These are phyloP conservation scores for Urocitellus parryii DNA, from an alignment of 2,113 vertebrate genomes.

Conservation along the genomic window DNA sequence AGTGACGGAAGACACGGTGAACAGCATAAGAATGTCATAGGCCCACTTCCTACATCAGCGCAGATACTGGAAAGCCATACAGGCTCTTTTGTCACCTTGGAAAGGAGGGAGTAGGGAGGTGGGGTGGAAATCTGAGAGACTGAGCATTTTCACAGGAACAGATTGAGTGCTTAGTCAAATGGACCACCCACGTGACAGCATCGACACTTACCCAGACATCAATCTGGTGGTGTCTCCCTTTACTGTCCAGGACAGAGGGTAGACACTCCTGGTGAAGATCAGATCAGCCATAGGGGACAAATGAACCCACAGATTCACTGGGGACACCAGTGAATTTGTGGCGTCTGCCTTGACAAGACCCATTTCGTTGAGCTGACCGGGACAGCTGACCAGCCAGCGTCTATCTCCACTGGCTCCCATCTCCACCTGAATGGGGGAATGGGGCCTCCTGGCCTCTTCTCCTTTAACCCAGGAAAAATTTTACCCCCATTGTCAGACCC, in stretches of 20 bases:
- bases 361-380: no score
- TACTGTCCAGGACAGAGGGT: not conserved
- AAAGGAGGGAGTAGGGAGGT: not conserved
- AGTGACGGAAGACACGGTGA: not conserved
- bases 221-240: not conserved
- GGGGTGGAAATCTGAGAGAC: not conserved
- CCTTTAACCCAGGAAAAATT: not conserved
- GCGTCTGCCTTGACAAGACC: no score
- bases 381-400: no score
- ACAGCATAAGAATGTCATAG: not conserved
- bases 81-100: not conserved
- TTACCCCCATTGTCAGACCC: not conserved
- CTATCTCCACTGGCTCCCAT: not conserved
- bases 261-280: not conserved
- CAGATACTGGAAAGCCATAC: not conserved
- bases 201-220: not conserved
- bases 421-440: not conserved
- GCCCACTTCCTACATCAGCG: not conserved
- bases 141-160: not conserved
- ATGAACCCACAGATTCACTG: not conserved
- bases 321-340: not conserved
- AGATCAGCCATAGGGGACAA: not conserved
- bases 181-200: not conserved
- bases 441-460: not conserved
- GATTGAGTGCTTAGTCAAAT: not conserved